Conservation (phyloP, 2,797 vertebrate species). For the Borostomias antarcticus region DNA sequence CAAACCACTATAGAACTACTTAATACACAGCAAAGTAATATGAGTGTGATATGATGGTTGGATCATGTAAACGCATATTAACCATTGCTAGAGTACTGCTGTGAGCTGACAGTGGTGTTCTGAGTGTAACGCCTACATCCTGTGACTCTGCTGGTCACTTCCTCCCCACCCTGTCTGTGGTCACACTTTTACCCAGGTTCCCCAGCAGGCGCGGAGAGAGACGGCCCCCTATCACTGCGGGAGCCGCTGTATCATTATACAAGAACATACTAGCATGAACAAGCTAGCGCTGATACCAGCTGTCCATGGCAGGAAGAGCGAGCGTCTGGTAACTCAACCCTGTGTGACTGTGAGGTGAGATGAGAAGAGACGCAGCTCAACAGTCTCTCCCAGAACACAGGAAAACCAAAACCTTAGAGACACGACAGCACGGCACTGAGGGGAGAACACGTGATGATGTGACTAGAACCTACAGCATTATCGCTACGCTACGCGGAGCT, state of each 20-base stretch:
- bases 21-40: conserved; percentile 25
- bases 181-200: conserved; percentile 44
- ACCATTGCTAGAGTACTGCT: conserved; percentile 35
- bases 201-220: conserved; percentile 37
- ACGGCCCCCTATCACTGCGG: conserved; percentile 17
- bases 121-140: not conserved
- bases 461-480: conserved; percentile 46
- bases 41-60: conserved; percentile 39
- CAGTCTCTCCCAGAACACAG: conserved; percentile 16
- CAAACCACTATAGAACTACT: conserved; percentile 38
- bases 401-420: conserved; percentile 27
- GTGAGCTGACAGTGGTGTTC: not conserved
- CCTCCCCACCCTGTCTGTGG: conserved; percentile 20
- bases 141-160: conserved; percentile 4
- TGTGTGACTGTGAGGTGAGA: conserved; percentile 45
- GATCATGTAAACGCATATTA: conserved; percentile 37
- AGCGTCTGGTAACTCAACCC: conserved; percentile 43
- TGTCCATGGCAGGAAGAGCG: conserved; percentile 35
- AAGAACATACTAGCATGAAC: not conserved
- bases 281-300: conserved; percentile 15
- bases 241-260: conserved; percentile 22
- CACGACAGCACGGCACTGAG: conserved; percentile 59
- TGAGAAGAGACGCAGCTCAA: conserved; percentile 17
- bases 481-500: too few species aligned
- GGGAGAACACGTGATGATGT: conserved; percentile 52